phyloP scores from a whole-genome alignment of 2,113 vertebrate genomes.

The Nymphicus hollandicus region DNA sequence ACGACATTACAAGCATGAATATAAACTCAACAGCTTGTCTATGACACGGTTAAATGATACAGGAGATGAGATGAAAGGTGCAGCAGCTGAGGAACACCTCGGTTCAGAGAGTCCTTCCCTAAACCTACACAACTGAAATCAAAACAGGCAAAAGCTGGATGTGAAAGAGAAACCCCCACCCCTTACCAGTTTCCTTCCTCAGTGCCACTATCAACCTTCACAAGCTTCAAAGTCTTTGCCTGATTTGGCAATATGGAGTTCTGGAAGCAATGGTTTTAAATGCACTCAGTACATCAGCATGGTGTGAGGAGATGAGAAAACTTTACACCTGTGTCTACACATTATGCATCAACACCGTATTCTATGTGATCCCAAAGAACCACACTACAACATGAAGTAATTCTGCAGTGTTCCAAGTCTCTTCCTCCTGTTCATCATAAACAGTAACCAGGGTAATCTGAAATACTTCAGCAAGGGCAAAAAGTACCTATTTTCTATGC shows the following conservation, averaged over 20 bases:
- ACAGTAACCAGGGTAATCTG: not conserved
- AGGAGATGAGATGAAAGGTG: not conserved
- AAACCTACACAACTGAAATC: not conserved
- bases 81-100: not conserved
- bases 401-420: not conserved
- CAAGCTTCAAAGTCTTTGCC: not conserved
- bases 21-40: not conserved
- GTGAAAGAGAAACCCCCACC: not conserved
- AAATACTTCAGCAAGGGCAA: not conserved
- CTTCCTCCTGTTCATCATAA: not conserved
- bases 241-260: rapidly evolving
- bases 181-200: not conserved
- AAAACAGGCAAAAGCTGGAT: not conserved
- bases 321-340: not conserved
- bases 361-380: not conserved
- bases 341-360: rapidly evolving
- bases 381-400: rapidly evolving
- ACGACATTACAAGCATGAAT: constrained; percentile 57
- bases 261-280: not conserved
- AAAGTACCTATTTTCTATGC: not conserved
- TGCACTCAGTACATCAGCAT: rapidly evolving
- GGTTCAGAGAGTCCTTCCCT: not conserved
- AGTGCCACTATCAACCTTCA: not conserved
- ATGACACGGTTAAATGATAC: not conserved
- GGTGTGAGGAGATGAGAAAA: not conserved